Conservation (phyloP, 2,888 invertebrate genomes). For the Caenorhabditis sp. region DNA sequence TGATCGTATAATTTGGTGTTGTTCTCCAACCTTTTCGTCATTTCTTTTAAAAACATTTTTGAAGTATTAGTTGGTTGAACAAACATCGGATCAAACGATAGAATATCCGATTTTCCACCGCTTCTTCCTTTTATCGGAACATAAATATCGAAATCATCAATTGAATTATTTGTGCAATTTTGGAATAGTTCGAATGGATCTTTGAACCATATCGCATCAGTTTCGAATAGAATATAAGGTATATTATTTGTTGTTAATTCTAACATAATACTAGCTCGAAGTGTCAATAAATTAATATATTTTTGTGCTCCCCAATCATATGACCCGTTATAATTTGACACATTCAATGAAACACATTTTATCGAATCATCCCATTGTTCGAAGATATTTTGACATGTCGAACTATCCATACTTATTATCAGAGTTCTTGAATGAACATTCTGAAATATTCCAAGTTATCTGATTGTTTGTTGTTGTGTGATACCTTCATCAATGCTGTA, state of each 20-base stretch:
- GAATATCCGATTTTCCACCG: constrained; percentile 38
- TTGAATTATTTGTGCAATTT: constrained; percentile 21
- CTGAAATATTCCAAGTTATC: constrained; percentile 10
- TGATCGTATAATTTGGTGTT: constrained; percentile 53
- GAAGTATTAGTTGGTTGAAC: constrained; percentile 55
- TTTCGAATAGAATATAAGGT: constrained; percentile 63
- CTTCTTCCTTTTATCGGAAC: constrained; percentile 56
- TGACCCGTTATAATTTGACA: constrained; percentile 16
- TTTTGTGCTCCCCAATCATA: constrained; percentile 61
- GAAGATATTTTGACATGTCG: constrained; percentile 42
- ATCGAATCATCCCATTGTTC: constrained; percentile 53
- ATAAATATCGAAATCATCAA: constrained; percentile 63
- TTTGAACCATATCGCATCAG: constrained; percentile 65
- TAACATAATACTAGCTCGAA: constrained; percentile 51
- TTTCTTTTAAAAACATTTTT: constrained; percentile 48
- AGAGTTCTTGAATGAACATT: constrained; percentile 48
- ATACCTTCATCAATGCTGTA: constrained; percentile 49
- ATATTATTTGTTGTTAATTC: constrained; percentile 19
- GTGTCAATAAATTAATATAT: constrained; percentile 59
- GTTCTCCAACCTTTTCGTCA: constrained; percentile 43
- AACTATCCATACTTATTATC: constrained; percentile 51
- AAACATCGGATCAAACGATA: constrained; percentile 66
- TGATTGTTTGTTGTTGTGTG: neutral
- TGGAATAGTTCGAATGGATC: constrained; percentile 54
- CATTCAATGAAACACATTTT: constrained; percentile 17